These are phyloP conservation scores for Saturnia japonica DNA, from an alignment of 2,888 invertebrate genomes.

Conservation along the genomic window DNA sequence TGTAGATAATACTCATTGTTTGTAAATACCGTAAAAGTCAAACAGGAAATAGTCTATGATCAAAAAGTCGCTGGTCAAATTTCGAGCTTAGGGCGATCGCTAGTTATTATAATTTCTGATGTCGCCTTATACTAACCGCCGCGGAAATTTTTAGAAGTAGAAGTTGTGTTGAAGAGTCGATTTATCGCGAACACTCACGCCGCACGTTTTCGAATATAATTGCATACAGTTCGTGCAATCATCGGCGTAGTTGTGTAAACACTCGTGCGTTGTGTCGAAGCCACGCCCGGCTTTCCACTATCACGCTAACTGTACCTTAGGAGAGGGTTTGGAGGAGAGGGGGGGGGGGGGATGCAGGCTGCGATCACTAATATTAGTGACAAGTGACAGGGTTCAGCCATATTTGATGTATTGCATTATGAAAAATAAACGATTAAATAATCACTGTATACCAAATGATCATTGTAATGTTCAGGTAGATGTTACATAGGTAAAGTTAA, in stretches of 20 bases:
- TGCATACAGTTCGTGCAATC: conserved; percentile 13
- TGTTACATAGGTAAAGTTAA: neutral
- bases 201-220: conserved; percentile 6
- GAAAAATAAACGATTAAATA: too few relatives aligned
- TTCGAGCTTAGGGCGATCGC: too few relatives aligned
- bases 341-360: neutral
- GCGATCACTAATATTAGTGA: neutral
- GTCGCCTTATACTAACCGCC: too few relatives aligned
- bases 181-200: neutral
- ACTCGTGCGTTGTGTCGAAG: conserved; percentile 6
- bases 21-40: too few relatives aligned
- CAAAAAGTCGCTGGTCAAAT: too few relatives aligned
- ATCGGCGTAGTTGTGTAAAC: conserved; percentile 2
- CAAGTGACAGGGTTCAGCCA: too few relatives aligned
- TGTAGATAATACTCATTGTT: too few relatives aligned
- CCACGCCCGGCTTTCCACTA: conserved; percentile 6
- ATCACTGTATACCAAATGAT: too few relatives aligned
- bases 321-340: too few relatives aligned
- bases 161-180: neutral
- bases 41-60: too few relatives aligned
- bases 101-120: too few relatives aligned
- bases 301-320: neutral
- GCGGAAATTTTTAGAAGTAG: neutral
- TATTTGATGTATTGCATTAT: too few relatives aligned
- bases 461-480: neutral